phyloP scores from a whole-genome alignment of 1,140 invertebrate genomes.

The Linepithema humile region DNA sequence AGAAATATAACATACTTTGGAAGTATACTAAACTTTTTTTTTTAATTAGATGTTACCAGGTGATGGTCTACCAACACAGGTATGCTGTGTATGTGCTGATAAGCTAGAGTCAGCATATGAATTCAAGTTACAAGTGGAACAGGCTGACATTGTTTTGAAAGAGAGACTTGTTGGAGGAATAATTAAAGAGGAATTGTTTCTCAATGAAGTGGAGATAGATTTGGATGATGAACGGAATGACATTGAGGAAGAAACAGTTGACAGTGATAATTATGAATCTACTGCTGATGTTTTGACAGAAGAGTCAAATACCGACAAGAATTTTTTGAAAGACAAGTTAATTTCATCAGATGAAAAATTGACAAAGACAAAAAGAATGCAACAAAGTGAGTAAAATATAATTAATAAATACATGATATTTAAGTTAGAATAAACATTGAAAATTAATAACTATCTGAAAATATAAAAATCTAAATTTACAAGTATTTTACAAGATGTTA shows the following conservation, averaged over 20 bases:
- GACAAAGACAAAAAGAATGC: slow-evolving; percentile 53
- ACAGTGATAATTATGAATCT: slow-evolving; percentile 71
- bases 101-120: slow-evolving; percentile 87
- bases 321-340: slow-evolving; percentile 78
- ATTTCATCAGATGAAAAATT: slow-evolving; percentile 78
- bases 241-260: slow-evolving; percentile 63
- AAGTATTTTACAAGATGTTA: not conserved
- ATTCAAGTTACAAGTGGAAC: slow-evolving; percentile 88
- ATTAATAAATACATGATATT: not conserved
- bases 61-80: slow-evolving; percentile 87
- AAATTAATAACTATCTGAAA: not conserved
- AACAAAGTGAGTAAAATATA: slow-evolving; percentile 39
- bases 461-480: no score
- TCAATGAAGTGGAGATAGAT: slow-evolving; percentile 81
- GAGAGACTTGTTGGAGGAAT: slow-evolving; percentile 83
- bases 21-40: not conserved
- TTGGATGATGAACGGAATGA: slow-evolving; percentile 73
- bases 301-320: slow-evolving; percentile 57
- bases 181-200: slow-evolving; percentile 81
- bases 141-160: slow-evolving; percentile 85
- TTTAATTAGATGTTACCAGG: slow-evolving; percentile 83
- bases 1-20: not conserved
- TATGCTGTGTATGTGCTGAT: slow-evolving; percentile 86
- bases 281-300: slow-evolving; percentile 56
- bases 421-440: not conserved